A percentile compares a stretch with the other conserved stretches of the same genome.
Conservation (phyloP, 2,888 invertebrate genomes). For the Arctia plantaginis region DNA sequence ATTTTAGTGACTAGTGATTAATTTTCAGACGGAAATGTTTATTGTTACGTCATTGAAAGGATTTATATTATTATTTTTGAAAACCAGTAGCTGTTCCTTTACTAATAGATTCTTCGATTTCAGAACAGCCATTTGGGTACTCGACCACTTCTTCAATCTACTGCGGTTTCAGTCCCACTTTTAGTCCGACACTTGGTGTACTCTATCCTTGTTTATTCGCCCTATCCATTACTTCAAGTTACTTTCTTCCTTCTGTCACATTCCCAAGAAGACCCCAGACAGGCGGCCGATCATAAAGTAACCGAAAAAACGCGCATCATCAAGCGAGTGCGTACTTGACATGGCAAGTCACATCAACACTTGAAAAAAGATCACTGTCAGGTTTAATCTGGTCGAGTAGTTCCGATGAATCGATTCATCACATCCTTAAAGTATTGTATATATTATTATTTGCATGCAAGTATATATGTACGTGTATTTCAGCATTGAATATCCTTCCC, state of each 20-base stretch:
- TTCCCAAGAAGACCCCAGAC: neutral
- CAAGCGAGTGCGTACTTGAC: neutral
- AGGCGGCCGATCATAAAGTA: neutral
- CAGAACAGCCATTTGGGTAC: neutral
- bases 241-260: neutral
- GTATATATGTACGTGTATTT: too few species aligned
- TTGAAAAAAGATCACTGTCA: neutral
- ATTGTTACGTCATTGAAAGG: neutral
- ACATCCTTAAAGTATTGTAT: too few species aligned
- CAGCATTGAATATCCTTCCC: too few species aligned
- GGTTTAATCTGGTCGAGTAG: neutral
- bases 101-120: neutral
- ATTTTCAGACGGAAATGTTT: conserved; percentile 21
- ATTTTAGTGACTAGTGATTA: conserved; percentile 24
- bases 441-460: too few species aligned
- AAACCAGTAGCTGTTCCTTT: neutral
- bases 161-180: neutral
- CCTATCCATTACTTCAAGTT: neutral
- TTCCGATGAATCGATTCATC: too few species aligned
- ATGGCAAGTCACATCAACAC: neutral
- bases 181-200: neutral
- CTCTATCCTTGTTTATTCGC: neutral
- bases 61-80: neutral
- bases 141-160: neutral
- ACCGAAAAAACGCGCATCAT: neutral